Evolutionary conservation across 2,113 vertebrate species (phyloP).

Genomic region (Nipponia nippon): DNA sequence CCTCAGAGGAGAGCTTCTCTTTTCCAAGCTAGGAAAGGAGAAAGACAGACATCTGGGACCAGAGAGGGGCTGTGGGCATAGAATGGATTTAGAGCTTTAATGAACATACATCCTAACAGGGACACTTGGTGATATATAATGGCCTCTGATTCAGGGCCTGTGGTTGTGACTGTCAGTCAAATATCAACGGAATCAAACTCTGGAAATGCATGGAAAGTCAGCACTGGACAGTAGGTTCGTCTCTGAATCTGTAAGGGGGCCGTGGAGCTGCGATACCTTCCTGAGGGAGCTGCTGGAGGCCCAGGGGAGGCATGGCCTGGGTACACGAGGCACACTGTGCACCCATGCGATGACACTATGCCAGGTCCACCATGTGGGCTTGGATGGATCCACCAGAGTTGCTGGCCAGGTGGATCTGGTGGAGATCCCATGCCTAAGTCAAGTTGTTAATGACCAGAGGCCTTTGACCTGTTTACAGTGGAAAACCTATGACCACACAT

Average conservation of each 20-base stretch:
- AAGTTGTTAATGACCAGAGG: not conserved
- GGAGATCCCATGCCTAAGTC: not conserved
- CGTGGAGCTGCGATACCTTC: not conserved
- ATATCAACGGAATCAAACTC: not conserved
- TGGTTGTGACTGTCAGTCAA: not conserved
- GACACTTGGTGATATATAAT: not conserved
- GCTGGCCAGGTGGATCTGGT: not conserved
- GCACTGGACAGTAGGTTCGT: not conserved
- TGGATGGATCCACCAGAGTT: not conserved
- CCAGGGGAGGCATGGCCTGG: rapidly evolving
- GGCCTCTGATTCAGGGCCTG: not conserved
- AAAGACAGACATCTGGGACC: not conserved
- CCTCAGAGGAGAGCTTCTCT: not conserved
- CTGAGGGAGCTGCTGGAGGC: rapidly evolving
- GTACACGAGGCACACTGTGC: rapidly evolving
- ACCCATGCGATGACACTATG: rapidly evolving
- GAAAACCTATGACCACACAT: not conserved
- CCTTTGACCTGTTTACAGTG: not conserved
- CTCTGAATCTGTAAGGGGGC: not conserved
- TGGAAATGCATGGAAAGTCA: not conserved
- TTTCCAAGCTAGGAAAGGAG: not conserved
- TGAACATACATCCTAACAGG: not conserved
- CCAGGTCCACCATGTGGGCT: not conserved
- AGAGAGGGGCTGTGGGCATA: not conserved
- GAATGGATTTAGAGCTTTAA: not conserved